A percentile compares a stretch with the other conserved stretches of the same genome.
These are phyloP conservation scores for Spisula subtruncata DNA, from an alignment of 2,888 invertebrate genomes.

Conservation along the genomic window DNA sequence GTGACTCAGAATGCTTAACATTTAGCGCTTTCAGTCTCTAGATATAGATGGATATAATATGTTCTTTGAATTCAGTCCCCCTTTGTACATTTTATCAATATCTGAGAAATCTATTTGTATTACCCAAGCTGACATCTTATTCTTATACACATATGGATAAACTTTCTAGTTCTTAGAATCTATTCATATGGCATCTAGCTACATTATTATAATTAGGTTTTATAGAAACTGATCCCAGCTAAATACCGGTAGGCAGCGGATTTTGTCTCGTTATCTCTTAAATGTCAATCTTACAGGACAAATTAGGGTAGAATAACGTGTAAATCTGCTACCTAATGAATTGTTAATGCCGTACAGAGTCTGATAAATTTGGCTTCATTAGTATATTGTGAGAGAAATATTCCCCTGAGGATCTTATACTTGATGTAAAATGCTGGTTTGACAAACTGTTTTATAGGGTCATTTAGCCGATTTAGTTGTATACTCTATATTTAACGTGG, in stretches of 20 bases:
- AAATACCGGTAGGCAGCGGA: background rate
- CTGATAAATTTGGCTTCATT: background rate
- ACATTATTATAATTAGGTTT: slow-evolving; percentile 17
- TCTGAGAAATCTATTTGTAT: background rate
- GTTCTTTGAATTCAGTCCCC: background rate
- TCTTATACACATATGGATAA: too few relatives aligned
- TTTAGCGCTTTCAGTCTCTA: background rate
- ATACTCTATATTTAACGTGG: too few relatives aligned
- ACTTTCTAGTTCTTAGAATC: background rate
- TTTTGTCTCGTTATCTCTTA: background rate
- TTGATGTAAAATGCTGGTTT: background rate
- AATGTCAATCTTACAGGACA: slow-evolving; percentile 1
- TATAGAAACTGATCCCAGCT: background rate
- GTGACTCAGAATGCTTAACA: too few relatives aligned
- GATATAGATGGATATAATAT: background rate
- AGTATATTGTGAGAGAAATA: background rate
- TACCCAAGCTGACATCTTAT: background rate
- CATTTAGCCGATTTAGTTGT: too few relatives aligned
- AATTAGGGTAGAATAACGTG: slow-evolving; percentile 18
- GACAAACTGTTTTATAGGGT: background rate
- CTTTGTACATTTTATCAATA: background rate
- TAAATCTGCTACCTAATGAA: slow-evolving; percentile 20
- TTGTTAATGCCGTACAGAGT: background rate
- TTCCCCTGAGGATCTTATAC: background rate
- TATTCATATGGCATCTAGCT: background rate